Conservation (phyloP, 2,888 invertebrate genomes). For the Plebejus anna region DNA sequence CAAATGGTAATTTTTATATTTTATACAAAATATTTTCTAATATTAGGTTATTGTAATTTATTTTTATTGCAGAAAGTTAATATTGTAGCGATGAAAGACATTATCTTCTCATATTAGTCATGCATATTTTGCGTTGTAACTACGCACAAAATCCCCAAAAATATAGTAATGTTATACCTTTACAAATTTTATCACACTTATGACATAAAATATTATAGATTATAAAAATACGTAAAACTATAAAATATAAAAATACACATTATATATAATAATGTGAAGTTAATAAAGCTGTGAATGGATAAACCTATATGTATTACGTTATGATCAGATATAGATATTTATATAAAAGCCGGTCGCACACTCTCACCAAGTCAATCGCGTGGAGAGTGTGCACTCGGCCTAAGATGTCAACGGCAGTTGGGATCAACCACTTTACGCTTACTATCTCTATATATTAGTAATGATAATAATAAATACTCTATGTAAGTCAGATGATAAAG, state of each 20-base stretch:
- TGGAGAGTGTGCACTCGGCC: slow-evolving; percentile 33
- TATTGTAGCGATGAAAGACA: neutral
- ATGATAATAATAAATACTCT: slow-evolving; percentile 57
- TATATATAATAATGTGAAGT: neutral
- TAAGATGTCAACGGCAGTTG: slow-evolving; percentile 52
- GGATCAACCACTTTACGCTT: slow-evolving; percentile 72
- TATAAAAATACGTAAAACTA: slow-evolving; percentile 16
- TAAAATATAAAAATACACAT: neutral
- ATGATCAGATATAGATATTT: slow-evolving; percentile 18
- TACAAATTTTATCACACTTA: slow-evolving; percentile 22
- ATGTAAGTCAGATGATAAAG: slow-evolving; percentile 60
- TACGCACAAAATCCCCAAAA: slow-evolving; percentile 9
- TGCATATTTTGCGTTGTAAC: neutral
- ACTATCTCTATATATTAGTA: slow-evolving; percentile 74
- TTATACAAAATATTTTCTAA: neutral
- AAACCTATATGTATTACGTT: slow-evolving; percentile 23
- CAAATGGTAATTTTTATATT: neutral
- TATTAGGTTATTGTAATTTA: neutral
- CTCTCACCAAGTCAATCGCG: slow-evolving; percentile 38
- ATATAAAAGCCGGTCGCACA: slow-evolving; percentile 18
- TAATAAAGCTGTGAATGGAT: slow-evolving; percentile 16
- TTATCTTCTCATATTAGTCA: neutral
- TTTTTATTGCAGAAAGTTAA: neutral
- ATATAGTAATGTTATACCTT: slow-evolving; percentile 15
- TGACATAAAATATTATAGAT: slow-evolving; percentile 9